Percentiles rank a stretch among this genome's conserved stretches.
phyloP scores from a whole-genome alignment of 2,113 vertebrate species.

The Morone saxatilis region DNA sequence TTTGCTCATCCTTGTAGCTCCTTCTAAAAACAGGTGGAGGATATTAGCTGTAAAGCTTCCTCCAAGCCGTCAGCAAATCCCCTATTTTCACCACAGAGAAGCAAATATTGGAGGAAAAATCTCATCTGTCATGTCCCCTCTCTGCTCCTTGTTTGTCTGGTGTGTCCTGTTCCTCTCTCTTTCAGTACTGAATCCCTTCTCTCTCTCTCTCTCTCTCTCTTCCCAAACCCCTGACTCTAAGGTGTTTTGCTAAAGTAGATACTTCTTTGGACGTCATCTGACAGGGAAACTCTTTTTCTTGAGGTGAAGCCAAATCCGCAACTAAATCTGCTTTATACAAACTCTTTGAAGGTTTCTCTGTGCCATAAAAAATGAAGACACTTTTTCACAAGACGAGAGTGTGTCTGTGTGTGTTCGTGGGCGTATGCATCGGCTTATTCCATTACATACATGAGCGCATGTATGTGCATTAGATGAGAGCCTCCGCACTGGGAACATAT shows the following conservation, averaged over 20 bases:
- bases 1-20: constrained; percentile 32
- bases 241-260: constrained; percentile 13
- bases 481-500: constrained; percentile 60
- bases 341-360: constrained; percentile 25
- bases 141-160: constrained; percentile 31
- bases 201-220: neutral
- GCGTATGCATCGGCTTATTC: constrained; percentile 25
- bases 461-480: constrained; percentile 43
- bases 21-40: constrained; percentile 39
- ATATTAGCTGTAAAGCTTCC: constrained; percentile 30
- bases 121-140: constrained; percentile 11
- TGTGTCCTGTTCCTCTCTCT: neutral
- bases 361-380: neutral
- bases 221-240: constrained; percentile 27
- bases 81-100: constrained; percentile 21
- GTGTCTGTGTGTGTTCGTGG: constrained; percentile 14
- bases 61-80: constrained; percentile 37
- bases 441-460: constrained; percentile 37
- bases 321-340: constrained; percentile 10
- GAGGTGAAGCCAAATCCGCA: constrained; percentile 22
- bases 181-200: neutral
- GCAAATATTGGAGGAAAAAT: constrained; percentile 45
- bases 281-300: constrained; percentile 31
- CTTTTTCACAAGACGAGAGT: neutral
- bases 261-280: constrained; percentile 9